Evolutionary conservation across 2,113 vertebrate species (phyloP), one percentile per base, ranked within the genome.

Genomic region (Zosterops borbonicus): DNA sequence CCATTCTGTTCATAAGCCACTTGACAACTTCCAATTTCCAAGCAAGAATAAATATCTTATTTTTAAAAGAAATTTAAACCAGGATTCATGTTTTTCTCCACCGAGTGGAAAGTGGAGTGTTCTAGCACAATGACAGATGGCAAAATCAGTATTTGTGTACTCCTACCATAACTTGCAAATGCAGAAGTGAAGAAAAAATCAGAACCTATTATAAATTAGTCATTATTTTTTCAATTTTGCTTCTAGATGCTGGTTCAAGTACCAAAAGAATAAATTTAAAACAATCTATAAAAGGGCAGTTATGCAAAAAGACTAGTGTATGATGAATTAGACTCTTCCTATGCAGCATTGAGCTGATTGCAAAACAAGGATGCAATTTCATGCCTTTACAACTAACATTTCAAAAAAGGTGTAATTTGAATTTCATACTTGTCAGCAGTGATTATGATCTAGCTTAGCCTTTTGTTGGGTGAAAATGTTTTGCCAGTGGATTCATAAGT

Each of bases 361-460:
- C 59, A 83, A 94, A 94, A 85, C 63, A 89, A 79, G 89, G 49
- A 80, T 85, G 44, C 64, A 91, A 93, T 94, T 96, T 96, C 89
- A 94, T 87, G 91, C 80, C 55, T 89, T 91, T 87, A 50, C 82
- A 90, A 93, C 29, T 91, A 95, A 63, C 53, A 62, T 95, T 90
- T 91, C 1, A 70, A 86, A 89, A 83, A 74, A 93, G 14, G 22
- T 67, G 37, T 46, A 89, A 82, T 94, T 94, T 87, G 53, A 92
- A 94, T 96, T 96, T 96, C 83, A 87, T 44, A 89, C 65, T 87
- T 94, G 77, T 87, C 89, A 95, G 19, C 18, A 60, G n/a, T 68
- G 81, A 94, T 87, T 92, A 92, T 83, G 67, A 46, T 90, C 79
- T 88, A 76, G 28, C 64, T 68, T 90, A 84, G 62, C 47, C 62